phyloP scores from a whole-genome alignment of 1,140 invertebrate species.

The Brachionus sp. region DNA sequence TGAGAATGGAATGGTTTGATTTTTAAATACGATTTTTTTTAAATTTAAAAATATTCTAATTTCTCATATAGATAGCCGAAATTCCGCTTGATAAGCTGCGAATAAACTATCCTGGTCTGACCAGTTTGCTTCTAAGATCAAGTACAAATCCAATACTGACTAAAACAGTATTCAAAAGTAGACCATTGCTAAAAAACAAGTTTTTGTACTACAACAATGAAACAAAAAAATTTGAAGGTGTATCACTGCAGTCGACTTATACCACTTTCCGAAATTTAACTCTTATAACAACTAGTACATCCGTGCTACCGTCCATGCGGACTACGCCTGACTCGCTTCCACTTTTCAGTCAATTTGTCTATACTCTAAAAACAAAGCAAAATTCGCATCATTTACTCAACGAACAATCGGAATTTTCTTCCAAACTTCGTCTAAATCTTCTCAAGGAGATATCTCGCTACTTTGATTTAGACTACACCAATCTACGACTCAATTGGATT shows the following conservation, averaged over 20 bases:
- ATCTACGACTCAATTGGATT: conserved; percentile 26
- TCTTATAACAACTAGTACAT: background rate
- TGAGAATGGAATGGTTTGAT: conserved; percentile 39
- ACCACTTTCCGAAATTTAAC: background rate
- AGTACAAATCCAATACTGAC: background rate
- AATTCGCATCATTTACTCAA: conserved; percentile 12
- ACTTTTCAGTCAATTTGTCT: conserved; percentile 26
- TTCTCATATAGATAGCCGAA: background rate
- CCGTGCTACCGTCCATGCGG: background rate
- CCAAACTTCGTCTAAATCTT: conserved; percentile 14
- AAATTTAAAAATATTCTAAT: background rate
- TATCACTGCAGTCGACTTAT: conserved; percentile 18
- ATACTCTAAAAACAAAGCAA: background rate
- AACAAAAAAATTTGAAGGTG: conserved; percentile 18
- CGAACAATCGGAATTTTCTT: conserved; percentile 14
- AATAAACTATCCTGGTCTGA: conserved; percentile 28
- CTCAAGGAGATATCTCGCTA: conserved; percentile 15
- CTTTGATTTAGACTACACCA: background rate
- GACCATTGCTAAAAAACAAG: background rate
- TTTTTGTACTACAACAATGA: conserved; percentile 39
- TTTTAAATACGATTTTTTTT: background rate
- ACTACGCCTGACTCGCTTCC: background rate
- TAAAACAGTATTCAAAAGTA: background rate
- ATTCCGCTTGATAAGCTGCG: conserved; percentile 20
- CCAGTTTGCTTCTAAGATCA: background rate